Percentiles rank a stretch among this genome's conserved stretches.
Conservation (phyloP, 2,113 vertebrate genomes). For the Gallinago jamesoni region DNA sequence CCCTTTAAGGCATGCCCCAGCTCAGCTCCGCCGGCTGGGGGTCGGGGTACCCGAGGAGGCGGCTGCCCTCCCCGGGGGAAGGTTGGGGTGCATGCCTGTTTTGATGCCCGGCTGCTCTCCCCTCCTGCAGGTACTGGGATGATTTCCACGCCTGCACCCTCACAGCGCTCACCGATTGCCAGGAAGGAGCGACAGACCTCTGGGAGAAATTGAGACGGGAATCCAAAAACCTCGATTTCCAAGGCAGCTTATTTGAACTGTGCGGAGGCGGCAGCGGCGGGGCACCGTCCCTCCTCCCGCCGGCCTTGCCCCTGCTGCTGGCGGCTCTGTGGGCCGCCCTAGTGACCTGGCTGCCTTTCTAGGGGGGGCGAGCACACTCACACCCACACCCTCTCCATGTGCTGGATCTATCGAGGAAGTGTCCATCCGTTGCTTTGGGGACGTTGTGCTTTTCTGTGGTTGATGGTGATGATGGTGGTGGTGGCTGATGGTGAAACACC, state of each 20-base stretch:
- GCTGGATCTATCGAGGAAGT: conserved; percentile 74
- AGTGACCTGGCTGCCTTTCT: conserved; percentile 90
- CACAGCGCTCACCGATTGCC: conserved; percentile 95
- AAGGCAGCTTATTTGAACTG: conserved; percentile 98
- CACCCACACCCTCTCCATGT: conserved; percentile 68
- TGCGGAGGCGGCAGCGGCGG: conserved; percentile 86
- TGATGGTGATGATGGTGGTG: conserved; percentile 73
- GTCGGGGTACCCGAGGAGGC: neutral
- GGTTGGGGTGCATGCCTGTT: neutral
- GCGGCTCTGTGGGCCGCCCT: conserved; percentile 82
- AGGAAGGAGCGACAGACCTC: conserved; percentile 94
- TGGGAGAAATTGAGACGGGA: conserved; percentile 98
- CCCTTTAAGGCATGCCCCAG: neutral
- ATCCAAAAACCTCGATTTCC: conserved; percentile 94
- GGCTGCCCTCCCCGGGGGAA: neutral
- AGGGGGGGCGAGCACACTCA: conserved; percentile 64
- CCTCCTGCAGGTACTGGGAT: conserved; percentile 91
- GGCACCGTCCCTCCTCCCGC: conserved; percentile 66
- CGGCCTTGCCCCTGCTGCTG: conserved; percentile 79
- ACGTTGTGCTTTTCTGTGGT: conserved; percentile 73
- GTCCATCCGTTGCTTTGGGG: conserved; percentile 73
- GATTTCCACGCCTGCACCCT: conserved; percentile 96
- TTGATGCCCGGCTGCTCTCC: conserved; percentile 59
- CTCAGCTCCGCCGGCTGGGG: neutral
- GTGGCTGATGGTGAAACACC: conserved; percentile 60